Evolutionary conservation across 2,888 invertebrate species (phyloP).

Genomic region (Zootermopsis nevadensis): DNA sequence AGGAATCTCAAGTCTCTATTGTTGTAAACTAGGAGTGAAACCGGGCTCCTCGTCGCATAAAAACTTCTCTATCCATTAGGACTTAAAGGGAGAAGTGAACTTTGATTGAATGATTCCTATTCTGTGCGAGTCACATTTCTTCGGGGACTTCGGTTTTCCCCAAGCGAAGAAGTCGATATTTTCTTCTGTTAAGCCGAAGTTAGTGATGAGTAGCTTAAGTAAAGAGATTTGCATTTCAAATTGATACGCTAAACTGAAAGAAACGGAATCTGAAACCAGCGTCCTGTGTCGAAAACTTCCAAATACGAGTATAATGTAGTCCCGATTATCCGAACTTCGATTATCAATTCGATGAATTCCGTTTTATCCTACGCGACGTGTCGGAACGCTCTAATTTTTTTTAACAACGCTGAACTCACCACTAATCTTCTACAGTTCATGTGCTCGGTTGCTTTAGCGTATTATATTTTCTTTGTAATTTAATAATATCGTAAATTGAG

Average conservation of each 20-base stretch:
- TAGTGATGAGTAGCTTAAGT: background rate
- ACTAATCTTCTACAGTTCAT: too few relatives aligned
- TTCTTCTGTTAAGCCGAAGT: background rate
- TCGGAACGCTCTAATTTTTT: too few relatives aligned
- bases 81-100: background rate
- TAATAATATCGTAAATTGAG: too few relatives aligned
- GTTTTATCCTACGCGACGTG: too few relatives aligned
- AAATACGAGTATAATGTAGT: background rate
- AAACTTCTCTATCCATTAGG: background rate
- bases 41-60: background rate
- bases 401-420: too few relatives aligned
- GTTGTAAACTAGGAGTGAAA: background rate
- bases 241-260: constrained; percentile 2
- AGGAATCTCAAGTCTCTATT: background rate
- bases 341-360: too few relatives aligned
- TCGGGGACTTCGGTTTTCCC: background rate
- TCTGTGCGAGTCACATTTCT: background rate
- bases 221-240: constrained; percentile 6
- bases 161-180: background rate
- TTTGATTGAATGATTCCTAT: background rate
- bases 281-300: background rate
- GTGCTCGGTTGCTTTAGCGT: too few relatives aligned
- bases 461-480: too few relatives aligned
- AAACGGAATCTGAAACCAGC: background rate
- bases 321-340: too few relatives aligned